Evolutionary conservation across 1,140 invertebrate genomes (phyloP), one percentile per base, ranked within the genome.

Genomic region (Chironomus tepperi): DNA sequence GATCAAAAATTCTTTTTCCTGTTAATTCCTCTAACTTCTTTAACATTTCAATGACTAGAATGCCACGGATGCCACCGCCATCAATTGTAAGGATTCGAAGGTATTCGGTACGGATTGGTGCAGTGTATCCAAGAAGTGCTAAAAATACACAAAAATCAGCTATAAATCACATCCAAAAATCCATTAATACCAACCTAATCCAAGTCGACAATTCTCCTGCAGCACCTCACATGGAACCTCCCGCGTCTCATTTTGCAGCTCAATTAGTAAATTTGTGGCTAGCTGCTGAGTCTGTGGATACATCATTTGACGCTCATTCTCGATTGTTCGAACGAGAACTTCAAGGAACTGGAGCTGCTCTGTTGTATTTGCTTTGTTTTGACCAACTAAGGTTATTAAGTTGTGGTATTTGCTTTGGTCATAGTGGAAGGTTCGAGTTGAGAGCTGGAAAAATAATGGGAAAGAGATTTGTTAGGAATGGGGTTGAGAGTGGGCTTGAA

Each of bases 51-150:
- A 96, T 87, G 0, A 93, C 91, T 16, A 94, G 85, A 15, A 96
- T 84, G 42, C 93, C 94, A 74, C 93, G 88, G 74, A 93, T 91
- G 73, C 95, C 95, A 43, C 95, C 95, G 7, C 95, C 95, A 85
- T 98, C 95, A 77, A 97, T 92, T 0, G 91, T 87, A 12, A 98
- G 83, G 73, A 97, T 89, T 80, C 91, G 85, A 34, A 96, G 90
- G 6, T 95, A 95, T 75, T 85, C 83, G 6, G 88, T 88, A 76
- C 86, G 87, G 5, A 91, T 83, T 42, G 92, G 89, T 75, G 89
- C 85, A 8, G 86, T 82, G 79, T 93, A 87, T 7, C 95, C 95
- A 74, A 96, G 80, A 42, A 95, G 79, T 0, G 91, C 87, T 74
- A 10, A 18, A 70, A 70, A 19, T 16, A 2, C 16, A 2, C 3